A percentile compares a stretch with the other conserved stretches of the same genome.
Conservation (phyloP, 1,140 invertebrate genomes). For the Phymastichus coffea region DNA sequence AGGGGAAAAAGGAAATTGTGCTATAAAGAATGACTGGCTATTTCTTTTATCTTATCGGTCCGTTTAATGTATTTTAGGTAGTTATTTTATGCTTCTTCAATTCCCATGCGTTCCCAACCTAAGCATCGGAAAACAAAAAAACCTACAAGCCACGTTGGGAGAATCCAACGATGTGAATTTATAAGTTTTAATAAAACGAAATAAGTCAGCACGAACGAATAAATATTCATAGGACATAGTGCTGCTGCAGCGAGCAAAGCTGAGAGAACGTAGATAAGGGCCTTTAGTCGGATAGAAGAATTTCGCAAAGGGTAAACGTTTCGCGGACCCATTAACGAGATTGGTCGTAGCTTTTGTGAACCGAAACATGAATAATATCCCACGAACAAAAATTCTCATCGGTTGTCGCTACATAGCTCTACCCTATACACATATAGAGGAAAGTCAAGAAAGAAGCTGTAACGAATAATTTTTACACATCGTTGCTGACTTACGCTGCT, state of each 20-base stretch:
- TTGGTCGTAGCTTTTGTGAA: slow-evolving; percentile 43
- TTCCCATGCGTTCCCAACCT: too few species aligned
- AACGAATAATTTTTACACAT: slow-evolving; percentile 25
- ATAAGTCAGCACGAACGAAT: slow-evolving; percentile 38
- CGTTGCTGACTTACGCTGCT: neutral
- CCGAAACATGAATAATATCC: slow-evolving; percentile 37
- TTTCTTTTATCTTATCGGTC: neutral
- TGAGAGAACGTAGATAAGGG: neutral
- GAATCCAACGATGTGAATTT: slow-evolving; percentile 37
- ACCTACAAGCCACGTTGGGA: too few species aligned
- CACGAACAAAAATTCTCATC: slow-evolving; percentile 23
- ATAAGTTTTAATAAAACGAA: slow-evolving; percentile 53
- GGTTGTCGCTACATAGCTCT: too few species aligned
- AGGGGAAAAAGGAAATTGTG: neutral
- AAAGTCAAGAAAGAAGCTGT: too few species aligned
- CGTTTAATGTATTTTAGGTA: too few species aligned
- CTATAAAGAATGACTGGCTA: too few species aligned
- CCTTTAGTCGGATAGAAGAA: too few species aligned
- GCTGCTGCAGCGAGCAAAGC: slow-evolving; percentile 2
- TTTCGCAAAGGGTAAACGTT: slow-evolving; percentile 39
- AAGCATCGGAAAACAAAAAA: too few species aligned
- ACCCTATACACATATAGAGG: too few species aligned
- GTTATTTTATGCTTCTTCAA: too few species aligned
- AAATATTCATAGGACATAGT: slow-evolving; percentile 44
- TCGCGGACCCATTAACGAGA: slow-evolving; percentile 47